These are phyloP conservation scores for Paracanthobrama guichenoti DNA, from an alignment of 2,113 vertebrate genomes.

Conservation along the genomic window DNA sequence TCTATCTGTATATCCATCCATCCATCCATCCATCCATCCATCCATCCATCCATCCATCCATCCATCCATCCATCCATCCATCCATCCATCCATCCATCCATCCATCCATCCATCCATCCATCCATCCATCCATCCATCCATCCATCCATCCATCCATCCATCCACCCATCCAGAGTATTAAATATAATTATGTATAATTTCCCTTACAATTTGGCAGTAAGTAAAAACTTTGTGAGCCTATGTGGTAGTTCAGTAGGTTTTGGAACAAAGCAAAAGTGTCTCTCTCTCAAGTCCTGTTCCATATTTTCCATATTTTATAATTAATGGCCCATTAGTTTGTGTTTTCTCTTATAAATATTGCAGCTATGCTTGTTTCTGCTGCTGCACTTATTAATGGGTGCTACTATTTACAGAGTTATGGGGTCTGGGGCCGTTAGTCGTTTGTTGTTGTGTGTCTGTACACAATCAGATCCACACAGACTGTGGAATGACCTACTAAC, in stretches of 20 bases:
- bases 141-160: too few relatives aligned
- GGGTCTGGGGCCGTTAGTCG: background rate
- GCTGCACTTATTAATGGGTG: background rate
- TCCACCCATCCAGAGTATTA: background rate
- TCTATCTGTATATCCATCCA: too few relatives aligned
- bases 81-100: too few relatives aligned
- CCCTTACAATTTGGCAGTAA: background rate
- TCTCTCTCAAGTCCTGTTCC: background rate
- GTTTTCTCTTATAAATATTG: slow-evolving; percentile 19
- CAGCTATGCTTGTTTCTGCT: slow-evolving; percentile 12
- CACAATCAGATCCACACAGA: background rate
- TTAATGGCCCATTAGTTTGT: slow-evolving; percentile 10
- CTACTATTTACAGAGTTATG: slow-evolving; percentile 10
- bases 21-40: too few relatives aligned
- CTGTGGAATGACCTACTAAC: slow-evolving; percentile 29
- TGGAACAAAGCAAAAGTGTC: background rate
- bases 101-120: too few relatives aligned
- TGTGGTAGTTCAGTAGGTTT: background rate
- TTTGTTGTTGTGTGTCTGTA: background rate
- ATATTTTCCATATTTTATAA: slow-evolving; percentile 28
- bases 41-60: too few relatives aligned
- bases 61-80: too few relatives aligned
- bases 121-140: too few relatives aligned
- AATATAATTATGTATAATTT: background rate
- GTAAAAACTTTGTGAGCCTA: background rate